Evolutionary conservation across 2,888 invertebrate genomes (phyloP), one percentile per base, ranked within the genome.

Genomic region (Kryphioiulus occultus): DNA sequence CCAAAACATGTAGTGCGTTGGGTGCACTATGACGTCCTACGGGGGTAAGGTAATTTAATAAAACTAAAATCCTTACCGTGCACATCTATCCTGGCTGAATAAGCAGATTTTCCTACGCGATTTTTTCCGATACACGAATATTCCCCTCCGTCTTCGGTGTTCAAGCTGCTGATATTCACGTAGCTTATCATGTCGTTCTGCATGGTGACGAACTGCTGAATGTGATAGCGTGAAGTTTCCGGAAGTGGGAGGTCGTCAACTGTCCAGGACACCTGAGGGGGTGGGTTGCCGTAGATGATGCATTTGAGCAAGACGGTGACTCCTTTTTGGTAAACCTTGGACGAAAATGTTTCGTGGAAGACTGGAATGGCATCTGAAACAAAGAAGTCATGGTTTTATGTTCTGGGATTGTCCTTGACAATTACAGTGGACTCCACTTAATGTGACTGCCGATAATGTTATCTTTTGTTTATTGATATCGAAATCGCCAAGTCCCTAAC

Each of bases 91-190:
- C 95, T 93, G 53, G 95, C 95, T n/a, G 95, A 94, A 92, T 96
- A 96, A 42, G 94, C 93, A 85, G 94, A 94, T 91, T 94, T 94
- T 35, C 96, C 96, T 32, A 95, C 95, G 78, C 95, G 93, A 92
- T 96, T 96, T 91, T 94, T 94, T 0, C 95, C 96, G 7, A 93
- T 94, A 91, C 96, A 96, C 84, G 94, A 94, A 92, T 96, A 96
- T 91, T 95, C 95, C 32, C 96, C 96, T 26, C 96, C 96, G 91
- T 96, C 96, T 92, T 95, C 95, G 86, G 95, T 95, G 93, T 94
- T 94, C 90, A 95, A 95, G 91, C 95, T 95, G 91, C 95, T 90
- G 91, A 96, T 95, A 93, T 96, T 96, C 90, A 96, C 95, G 92
- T 95, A 95, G 91, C 96, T 95, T 92, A 96, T 95, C 90, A 96